Conservation (phyloP, 2,888 invertebrate genomes). For the Chrysodeixis includens region DNA sequence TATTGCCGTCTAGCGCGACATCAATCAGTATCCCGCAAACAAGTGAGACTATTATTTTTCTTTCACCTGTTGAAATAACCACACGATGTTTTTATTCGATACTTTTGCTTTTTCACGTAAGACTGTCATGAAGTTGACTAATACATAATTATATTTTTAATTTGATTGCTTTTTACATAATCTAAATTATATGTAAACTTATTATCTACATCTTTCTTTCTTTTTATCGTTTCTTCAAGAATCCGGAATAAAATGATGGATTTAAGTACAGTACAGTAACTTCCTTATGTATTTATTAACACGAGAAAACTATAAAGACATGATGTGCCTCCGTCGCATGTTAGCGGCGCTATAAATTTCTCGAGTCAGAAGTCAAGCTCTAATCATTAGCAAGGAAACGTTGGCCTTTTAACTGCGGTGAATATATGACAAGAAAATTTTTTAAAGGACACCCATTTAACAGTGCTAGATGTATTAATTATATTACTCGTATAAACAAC, state of each 20-base stretch:
- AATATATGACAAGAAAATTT: conserved; percentile 33
- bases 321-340: conserved; percentile 37
- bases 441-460: conserved; percentile 30
- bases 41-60: not conserved
- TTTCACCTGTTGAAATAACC: not conserved
- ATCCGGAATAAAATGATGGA: too few relatives aligned
- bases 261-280: conserved; percentile 35
- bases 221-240: conserved; percentile 11
- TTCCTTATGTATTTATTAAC: conserved; percentile 41
- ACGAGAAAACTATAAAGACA: conserved; percentile 29
- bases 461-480: conserved; percentile 26
- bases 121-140: too few relatives aligned
- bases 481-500: conserved; percentile 20
- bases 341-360: conserved; percentile 31
- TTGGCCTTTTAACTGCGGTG: conserved; percentile 13
- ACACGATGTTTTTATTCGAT: not conserved
- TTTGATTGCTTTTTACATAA: not conserved
- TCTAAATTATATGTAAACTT: too few relatives aligned
- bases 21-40: not conserved
- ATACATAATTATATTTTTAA: not conserved
- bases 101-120: too few relatives aligned
- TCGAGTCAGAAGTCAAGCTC: conserved; percentile 24
- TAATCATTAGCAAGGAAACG: conserved; percentile 48
- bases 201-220: not conserved
- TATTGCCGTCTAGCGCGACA: conserved; percentile 3